Conservation (phyloP, 2,797 vertebrate species). For the Danio albolineatus region DNA sequence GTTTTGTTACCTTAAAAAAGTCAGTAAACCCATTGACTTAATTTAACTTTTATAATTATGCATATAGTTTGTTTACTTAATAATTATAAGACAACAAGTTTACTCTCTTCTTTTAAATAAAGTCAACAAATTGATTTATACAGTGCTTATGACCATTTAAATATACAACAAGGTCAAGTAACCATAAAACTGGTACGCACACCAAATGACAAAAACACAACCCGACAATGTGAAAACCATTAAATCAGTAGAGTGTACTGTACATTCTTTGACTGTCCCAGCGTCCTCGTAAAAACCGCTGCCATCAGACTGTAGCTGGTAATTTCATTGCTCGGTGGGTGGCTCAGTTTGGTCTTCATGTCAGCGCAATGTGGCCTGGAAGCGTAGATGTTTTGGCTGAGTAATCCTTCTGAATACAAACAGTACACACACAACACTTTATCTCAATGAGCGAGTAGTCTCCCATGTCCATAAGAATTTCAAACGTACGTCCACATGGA, state of each 20-base stretch:
- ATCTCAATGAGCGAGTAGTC: slow-evolving; percentile 46
- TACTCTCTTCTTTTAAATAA: too few relatives aligned
- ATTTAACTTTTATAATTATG: too few relatives aligned
- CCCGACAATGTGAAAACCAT: slow-evolving; percentile 63
- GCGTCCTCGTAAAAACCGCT: slow-evolving; percentile 60
- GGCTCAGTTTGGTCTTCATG: slow-evolving; percentile 62
- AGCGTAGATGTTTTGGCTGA: slow-evolving; percentile 46
- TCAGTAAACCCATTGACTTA: too few relatives aligned
- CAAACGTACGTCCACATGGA: slow-evolving; percentile 26
- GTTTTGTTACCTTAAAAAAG: too few relatives aligned
- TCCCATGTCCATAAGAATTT: slow-evolving; percentile 49
- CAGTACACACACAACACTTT: slow-evolving; percentile 48
- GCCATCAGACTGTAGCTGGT: slow-evolving; percentile 67
- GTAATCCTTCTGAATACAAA: slow-evolving; percentile 51
- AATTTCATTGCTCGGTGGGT: slow-evolving; percentile 67
- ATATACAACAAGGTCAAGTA: slow-evolving; percentile 52
- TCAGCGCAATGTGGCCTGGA: slow-evolving; percentile 38
- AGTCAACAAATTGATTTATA: too few relatives aligned
- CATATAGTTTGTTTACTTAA: too few relatives aligned
- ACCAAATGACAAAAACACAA: slow-evolving; percentile 48
- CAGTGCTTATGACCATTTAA: slow-evolving; percentile 44
- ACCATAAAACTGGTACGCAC: slow-evolving; percentile 64
- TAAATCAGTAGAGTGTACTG: slow-evolving; percentile 62
- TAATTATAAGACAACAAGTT: too few relatives aligned
- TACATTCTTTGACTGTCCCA: slow-evolving; percentile 67